A percentile compares a stretch with the other conserved stretches of the same genome.
phyloP scores from a whole-genome alignment of 2,888 invertebrate genomes.

The Caenorhabditis sulstoni region DNA sequence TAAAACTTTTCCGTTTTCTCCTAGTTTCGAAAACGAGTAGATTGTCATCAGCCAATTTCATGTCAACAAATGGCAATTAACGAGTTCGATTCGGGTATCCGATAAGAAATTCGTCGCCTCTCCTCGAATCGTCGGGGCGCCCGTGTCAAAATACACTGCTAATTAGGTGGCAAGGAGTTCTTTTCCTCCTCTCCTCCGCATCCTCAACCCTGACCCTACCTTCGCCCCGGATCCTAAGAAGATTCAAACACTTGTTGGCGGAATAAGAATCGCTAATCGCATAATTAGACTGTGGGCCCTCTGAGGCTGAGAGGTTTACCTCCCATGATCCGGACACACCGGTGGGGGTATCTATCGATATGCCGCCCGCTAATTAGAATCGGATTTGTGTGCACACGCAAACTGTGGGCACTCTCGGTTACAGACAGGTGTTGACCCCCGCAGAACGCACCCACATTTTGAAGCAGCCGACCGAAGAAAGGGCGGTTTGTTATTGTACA shows the following conservation, averaged over 20 bases:
- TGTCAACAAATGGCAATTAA: constrained; percentile 43
- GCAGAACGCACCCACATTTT: constrained; percentile 47
- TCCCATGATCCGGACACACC: constrained; percentile 2
- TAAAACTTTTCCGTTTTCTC: too few relatives aligned
- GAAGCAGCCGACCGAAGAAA: constrained; percentile 24
- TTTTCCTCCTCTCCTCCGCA: not conserved
- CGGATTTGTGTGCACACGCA: constrained; percentile 44
- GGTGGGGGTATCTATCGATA: constrained; percentile 20
- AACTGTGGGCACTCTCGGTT: constrained; percentile 16
- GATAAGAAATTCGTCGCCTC: constrained; percentile 35
- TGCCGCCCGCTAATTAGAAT: constrained; percentile 49
- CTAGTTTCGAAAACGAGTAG: constrained; percentile 1
- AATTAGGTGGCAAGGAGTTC: constrained; percentile 45
- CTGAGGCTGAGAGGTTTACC: not conserved
- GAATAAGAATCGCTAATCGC: constrained; percentile 39
- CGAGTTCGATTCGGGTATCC: constrained; percentile 21
- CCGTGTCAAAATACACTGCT: constrained; percentile 30
- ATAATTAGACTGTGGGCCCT: constrained; percentile 32
- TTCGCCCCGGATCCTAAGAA: not conserved
- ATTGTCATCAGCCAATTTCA: constrained; percentile 20
- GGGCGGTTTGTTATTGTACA: not conserved
- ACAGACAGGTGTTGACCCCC: constrained; percentile 61
- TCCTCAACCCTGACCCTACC: constrained; percentile 38
- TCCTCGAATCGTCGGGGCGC: not conserved
- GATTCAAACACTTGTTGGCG: constrained; percentile 50